phyloP scores from a whole-genome alignment of 2,888 invertebrate genomes.

The Mongoloraphidia duomilia region DNA sequence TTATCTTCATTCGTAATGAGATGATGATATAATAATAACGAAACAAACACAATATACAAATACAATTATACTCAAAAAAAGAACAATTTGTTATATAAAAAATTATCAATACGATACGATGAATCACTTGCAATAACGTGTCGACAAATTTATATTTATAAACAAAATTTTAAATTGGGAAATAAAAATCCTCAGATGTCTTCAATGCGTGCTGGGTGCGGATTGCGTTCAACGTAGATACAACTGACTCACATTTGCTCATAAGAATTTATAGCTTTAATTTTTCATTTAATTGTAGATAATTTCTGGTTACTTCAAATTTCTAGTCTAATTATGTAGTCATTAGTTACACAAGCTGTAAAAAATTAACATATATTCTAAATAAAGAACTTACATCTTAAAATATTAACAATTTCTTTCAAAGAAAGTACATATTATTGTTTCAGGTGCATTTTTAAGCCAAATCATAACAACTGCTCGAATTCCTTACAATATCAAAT shows the following conservation, averaged over 20 bases:
- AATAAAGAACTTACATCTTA: no score
- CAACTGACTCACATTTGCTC: conserved; percentile 20
- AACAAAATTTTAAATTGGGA: conserved; percentile 31
- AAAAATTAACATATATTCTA: conserved; percentile 19
- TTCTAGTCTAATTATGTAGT: conserved; percentile 37
- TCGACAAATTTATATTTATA: conserved; percentile 23
- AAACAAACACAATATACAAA: conserved; percentile 4
- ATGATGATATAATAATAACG: not conserved
- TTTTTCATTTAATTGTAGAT: conserved; percentile 16
- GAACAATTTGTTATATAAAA: conserved; percentile 2
- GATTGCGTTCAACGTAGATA: conserved; percentile 37
- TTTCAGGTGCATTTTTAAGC: no score
- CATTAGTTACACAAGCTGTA: conserved; percentile 51
- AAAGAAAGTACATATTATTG: no score
- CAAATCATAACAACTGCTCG: no score
- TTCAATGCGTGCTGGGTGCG: conserved; percentile 80
- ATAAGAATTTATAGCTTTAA: conserved; percentile 11
- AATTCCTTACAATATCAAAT: no score
- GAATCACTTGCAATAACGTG: conserved; percentile 3
- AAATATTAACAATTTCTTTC: no score
- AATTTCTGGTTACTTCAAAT: conserved; percentile 33
- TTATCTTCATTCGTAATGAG: not conserved
- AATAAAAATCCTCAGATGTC: conserved; percentile 71
- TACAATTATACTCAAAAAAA: conserved; percentile 4
- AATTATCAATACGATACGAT: not conserved